Evolutionary conservation across 2,797 vertebrate species (phyloP), one percentile per base, ranked within the genome.

Genomic region (Spinibarbus caldwelli): DNA sequence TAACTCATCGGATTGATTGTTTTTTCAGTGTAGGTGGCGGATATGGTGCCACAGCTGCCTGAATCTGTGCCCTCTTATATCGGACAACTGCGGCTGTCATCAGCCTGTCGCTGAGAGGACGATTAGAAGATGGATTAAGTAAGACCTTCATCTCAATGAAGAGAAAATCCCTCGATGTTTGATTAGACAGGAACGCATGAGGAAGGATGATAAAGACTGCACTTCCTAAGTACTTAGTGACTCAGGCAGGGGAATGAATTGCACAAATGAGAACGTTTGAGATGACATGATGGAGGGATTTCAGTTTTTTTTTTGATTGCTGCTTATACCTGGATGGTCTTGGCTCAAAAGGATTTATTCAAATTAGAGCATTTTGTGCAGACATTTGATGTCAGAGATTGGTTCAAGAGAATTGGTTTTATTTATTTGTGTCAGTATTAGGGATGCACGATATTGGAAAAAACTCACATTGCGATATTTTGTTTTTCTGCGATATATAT

Each of bases 61-160:
- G 62, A 78, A 41, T 31, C n/a, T 31, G 72, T 62, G 52, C 17
- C n/a, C 82, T 77, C 34, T 84, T 78, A 68, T 83, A 41, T 34
- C 11, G 49, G 49, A 64, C 45, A 54, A 59, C 8, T 43, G 45
- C 2, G 54, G 59, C 31, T 57, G 80, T 52, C 86, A 36, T 67
- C 47, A 79, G 64, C 54, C 73, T 75, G 68, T 43, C 3, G 9
- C 52, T 29, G 17, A 43, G n/a, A 59, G 15, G 11, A 80, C 59
- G 67, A 68, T 87, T 66, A 79, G 43, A 85, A 45, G 45, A 45
- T 76, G 41, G 80, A 87, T 87, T 66, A 81, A 38, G 85, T 66
- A 47, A 78, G 47, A 68, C 36, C 43, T 76, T 64, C 23, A 34
- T 62, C 38, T 66, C 23, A 72, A 75, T 12, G 43, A 83, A 77